Conservation (phyloP, 1,140 invertebrate genomes). For the Nasonia vitripennis region DNA sequence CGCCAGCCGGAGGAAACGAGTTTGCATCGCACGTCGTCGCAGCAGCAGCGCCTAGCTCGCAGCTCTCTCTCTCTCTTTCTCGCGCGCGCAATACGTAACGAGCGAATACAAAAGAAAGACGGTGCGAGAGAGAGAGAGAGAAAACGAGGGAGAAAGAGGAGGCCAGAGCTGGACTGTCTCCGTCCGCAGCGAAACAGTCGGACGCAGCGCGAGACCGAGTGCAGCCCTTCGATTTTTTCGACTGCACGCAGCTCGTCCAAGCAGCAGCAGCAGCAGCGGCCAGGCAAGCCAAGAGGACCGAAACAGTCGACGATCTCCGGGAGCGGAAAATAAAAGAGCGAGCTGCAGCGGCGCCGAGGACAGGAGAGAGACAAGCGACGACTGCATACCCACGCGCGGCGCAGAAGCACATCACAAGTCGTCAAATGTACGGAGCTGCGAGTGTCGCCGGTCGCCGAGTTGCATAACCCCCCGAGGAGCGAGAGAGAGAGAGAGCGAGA, state of each 20-base stretch:
- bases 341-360: neutral
- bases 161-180: slow-evolving; percentile 42
- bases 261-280: slow-evolving; percentile 4
- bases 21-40: slow-evolving; percentile 68
- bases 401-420: neutral
- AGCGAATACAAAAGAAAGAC: slow-evolving; percentile 23
- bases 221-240: slow-evolving; percentile 57
- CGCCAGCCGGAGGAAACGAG: slow-evolving; percentile 59
- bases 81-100: slow-evolving; percentile 2
- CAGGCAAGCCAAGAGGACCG: neutral
- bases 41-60: neutral
- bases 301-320: neutral
- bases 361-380: slow-evolving; percentile 28
- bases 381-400: neutral
- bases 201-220: slow-evolving; percentile 56
- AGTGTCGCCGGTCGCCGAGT: neutral
- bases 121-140: slow-evolving; percentile 43
- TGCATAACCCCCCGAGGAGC: neutral
- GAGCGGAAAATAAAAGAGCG: slow-evolving; percentile 24
- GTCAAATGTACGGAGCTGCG: neutral
- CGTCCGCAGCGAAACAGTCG: slow-evolving; percentile 51
- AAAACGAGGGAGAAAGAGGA: slow-evolving; percentile 13
- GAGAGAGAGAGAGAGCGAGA: no score
- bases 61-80: neutral
- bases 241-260: slow-evolving; percentile 31